These are phyloP conservation scores for Antechinus stuartii DNA, from an alignment of 2,113 vertebrate species.

Conservation along the genomic window DNA sequence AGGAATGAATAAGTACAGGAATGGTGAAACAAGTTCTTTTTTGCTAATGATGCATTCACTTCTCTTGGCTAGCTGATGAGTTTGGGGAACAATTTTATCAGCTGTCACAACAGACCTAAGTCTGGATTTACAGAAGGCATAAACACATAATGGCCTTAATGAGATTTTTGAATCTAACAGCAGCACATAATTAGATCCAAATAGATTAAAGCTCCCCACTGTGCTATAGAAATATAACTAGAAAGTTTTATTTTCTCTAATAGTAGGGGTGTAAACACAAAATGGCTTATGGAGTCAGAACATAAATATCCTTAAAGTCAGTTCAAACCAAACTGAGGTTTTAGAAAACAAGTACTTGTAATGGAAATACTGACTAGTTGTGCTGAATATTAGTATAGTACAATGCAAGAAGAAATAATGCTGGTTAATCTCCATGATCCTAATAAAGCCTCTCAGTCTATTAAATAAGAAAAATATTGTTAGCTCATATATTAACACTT, in stretches of 20 bases:
- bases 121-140: constrained; percentile 1
- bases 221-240: not conserved
- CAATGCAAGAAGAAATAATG: constrained; percentile 19
- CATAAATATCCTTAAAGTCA: not conserved
- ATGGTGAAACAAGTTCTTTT: not conserved
- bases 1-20: not conserved
- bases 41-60: not conserved
- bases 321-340: not conserved
- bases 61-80: not conserved
- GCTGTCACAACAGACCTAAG: not conserved
- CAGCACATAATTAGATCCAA: constrained; percentile 1
- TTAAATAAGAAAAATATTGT: not conserved
- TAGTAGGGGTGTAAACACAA: not conserved
- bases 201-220: not conserved
- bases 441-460: not conserved
- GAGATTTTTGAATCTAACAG: not conserved
- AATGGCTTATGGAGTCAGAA: not conserved
- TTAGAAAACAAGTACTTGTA: not conserved
- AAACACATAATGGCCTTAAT: not conserved
- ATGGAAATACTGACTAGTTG: constrained; percentile 29
- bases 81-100: not conserved
- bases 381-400: constrained; percentile 6
- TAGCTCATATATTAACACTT: not conserved
- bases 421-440: not conserved
- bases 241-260: constrained; percentile 1